These are phyloP conservation scores for Tetragnatha versicolor DNA, from an alignment of 1,140 invertebrate species.

Conservation along the genomic window DNA sequence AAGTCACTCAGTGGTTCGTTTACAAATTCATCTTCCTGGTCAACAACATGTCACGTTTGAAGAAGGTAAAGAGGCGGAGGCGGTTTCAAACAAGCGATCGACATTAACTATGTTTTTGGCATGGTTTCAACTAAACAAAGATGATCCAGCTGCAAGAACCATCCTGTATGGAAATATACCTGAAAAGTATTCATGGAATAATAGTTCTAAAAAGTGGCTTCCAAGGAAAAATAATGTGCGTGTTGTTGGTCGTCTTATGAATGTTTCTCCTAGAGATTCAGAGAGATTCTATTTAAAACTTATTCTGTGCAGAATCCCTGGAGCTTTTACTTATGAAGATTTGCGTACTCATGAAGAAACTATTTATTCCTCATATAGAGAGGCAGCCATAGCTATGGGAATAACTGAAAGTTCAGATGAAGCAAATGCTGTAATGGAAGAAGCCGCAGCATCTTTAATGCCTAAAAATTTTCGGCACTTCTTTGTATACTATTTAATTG, in stretches of 20 bases:
- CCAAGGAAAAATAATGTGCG: neutral
- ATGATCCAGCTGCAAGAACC: neutral
- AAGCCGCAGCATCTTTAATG: neutral
- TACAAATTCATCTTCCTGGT: neutral
- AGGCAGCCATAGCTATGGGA: neutral
- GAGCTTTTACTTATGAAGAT: neutral
- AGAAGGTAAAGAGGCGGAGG: neutral
- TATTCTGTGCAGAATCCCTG: neutral
- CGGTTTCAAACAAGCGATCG: too few relatives aligned
- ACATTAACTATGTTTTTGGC: constrained; percentile 4
- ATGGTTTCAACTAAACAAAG: constrained; percentile 8
- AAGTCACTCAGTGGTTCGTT: neutral
- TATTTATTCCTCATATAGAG: too few relatives aligned
- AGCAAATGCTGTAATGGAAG: neutral
- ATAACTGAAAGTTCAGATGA: neutral
- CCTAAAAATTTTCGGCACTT: neutral
- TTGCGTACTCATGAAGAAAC: neutral
- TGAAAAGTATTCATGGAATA: neutral
- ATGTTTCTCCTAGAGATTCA: neutral
- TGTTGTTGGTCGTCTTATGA: neutral
- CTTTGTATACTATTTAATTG: neutral
- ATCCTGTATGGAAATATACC: neutral
- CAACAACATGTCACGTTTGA: neutral
- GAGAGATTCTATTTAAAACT: neutral
- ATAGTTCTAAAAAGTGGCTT: neutral